Conservation (phyloP, 2,888 invertebrate species). For the Habroteleia sp. region DNA sequence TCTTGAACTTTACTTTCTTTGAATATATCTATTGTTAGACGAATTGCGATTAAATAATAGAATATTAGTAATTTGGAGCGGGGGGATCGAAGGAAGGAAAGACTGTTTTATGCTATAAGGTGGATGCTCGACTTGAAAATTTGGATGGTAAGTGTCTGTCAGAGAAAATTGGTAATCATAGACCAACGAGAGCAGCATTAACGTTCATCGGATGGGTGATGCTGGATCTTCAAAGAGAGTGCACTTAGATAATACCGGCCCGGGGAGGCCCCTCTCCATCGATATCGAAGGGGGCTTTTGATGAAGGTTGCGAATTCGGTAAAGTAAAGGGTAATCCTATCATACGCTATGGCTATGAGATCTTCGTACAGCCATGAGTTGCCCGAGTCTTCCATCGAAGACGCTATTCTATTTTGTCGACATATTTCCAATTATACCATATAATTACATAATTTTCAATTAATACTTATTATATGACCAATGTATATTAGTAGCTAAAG, state of each 20-base stretch:
- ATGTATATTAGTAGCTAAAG: constrained; percentile 1
- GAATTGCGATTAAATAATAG: constrained; percentile 31
- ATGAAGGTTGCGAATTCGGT: constrained; percentile 80
- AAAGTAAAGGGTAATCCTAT: constrained; percentile 82
- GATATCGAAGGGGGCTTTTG: constrained; percentile 79
- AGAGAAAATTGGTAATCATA: constrained; percentile 81
- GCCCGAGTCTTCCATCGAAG: constrained; percentile 57
- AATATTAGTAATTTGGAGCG: constrained; percentile 7
- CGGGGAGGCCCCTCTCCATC: constrained; percentile 68
- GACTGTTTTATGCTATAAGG: constrained; percentile 65
- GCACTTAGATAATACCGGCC: constrained; percentile 81
- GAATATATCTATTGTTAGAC: constrained; percentile 1
- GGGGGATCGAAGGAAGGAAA: constrained; percentile 15
- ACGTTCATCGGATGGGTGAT: constrained; percentile 75
- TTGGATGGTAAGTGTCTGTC: constrained; percentile 77
- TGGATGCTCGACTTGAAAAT: constrained; percentile 70
- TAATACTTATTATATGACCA: constrained; percentile 34
- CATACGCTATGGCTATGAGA: constrained; percentile 75
- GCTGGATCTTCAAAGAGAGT: constrained; percentile 80
- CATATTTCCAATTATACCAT: constrained; percentile 38
- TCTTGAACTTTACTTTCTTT: not conserved
- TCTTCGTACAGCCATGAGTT: constrained; percentile 65
- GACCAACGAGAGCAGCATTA: constrained; percentile 80
- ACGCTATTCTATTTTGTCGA: constrained; percentile 53
- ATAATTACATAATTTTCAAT: constrained; percentile 31